Evolutionary conservation across 2,888 invertebrate genomes (phyloP).

Genomic region (Ophioninae sp.): DNA sequence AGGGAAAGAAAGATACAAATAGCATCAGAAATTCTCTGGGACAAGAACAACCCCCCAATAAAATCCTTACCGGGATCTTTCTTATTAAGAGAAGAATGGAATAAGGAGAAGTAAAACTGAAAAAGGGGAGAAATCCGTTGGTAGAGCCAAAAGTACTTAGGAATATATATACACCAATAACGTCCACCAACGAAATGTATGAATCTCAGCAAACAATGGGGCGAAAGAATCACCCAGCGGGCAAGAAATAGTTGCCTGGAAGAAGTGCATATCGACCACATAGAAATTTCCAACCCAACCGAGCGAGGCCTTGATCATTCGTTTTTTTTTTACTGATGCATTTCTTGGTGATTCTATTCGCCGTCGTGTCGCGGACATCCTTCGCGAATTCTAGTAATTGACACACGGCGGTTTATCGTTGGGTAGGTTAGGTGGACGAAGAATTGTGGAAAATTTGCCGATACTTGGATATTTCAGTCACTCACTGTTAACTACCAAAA

Average conservation of each 20-base stretch:
- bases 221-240: conserved; percentile 11
- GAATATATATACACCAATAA: conserved; percentile 32
- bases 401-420: conserved; percentile 65
- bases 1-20: neutral
- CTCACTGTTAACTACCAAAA: neutral
- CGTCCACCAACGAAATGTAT: conserved; percentile 42
- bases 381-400: conserved; percentile 71
- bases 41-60: conserved; percentile 41
- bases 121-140: conserved; percentile 41
- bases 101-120: conserved; percentile 13
- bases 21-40: conserved; percentile 45
- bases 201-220: conserved; percentile 38
- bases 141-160: conserved; percentile 52
- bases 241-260: conserved; percentile 9
- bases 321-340: conserved; percentile 11
- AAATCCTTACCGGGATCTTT: conserved; percentile 45
- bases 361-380: conserved; percentile 4
- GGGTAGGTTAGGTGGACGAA: neutral
- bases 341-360: conserved; percentile 33
- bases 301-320: conserved; percentile 8
- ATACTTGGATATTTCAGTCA: neutral
- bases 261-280: conserved; percentile 18
- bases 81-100: conserved; percentile 45
- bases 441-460: neutral
- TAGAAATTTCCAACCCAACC: conserved; percentile 33